phyloP scores from a whole-genome alignment of 2,888 invertebrate genomes.

The Leptothorax acervorum region DNA sequence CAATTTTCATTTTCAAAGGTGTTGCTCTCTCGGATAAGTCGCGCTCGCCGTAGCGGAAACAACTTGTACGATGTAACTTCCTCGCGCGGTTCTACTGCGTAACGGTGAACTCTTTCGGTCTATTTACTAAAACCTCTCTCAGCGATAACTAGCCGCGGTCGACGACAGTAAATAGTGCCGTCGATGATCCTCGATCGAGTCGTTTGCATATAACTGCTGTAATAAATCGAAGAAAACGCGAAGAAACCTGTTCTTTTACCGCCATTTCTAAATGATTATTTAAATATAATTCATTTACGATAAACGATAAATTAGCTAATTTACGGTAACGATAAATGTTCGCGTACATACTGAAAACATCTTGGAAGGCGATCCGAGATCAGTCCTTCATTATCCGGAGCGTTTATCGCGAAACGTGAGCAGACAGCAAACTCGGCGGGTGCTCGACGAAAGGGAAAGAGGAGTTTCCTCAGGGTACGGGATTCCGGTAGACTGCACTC shows the following conservation, averaged over 20 bases:
- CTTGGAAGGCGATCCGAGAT: not conserved
- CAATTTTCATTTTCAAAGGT: slow-evolving; percentile 40
- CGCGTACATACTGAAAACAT: not conserved
- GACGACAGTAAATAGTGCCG: not conserved
- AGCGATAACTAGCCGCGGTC: slow-evolving; percentile 16
- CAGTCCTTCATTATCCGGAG: not conserved
- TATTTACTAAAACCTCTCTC: slow-evolving; percentile 34
- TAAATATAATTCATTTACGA: no score
- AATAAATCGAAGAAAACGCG: not conserved
- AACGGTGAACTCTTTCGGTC: slow-evolving; percentile 54
- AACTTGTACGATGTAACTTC: slow-evolving; percentile 12
- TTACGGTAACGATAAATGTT: not conserved
- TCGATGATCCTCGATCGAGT: not conserved
- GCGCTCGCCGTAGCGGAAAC: slow-evolving; percentile 41
- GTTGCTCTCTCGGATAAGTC: slow-evolving; percentile 35
- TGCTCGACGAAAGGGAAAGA: slow-evolving; percentile 17
- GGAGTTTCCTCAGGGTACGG: slow-evolving; percentile 7
- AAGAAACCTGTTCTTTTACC: not conserved
- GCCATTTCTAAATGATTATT: not conserved
- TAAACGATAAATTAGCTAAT: not conserved
- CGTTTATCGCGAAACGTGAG: not conserved
- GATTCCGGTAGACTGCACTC: slow-evolving; percentile 15
- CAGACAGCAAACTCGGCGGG: not conserved
- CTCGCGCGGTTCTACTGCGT: slow-evolving; percentile 28
- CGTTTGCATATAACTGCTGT: not conserved